These are phyloP conservation scores for Sebastes variabilis DNA, from an alignment of 2,797 vertebrate genomes.

Conservation along the genomic window DNA sequence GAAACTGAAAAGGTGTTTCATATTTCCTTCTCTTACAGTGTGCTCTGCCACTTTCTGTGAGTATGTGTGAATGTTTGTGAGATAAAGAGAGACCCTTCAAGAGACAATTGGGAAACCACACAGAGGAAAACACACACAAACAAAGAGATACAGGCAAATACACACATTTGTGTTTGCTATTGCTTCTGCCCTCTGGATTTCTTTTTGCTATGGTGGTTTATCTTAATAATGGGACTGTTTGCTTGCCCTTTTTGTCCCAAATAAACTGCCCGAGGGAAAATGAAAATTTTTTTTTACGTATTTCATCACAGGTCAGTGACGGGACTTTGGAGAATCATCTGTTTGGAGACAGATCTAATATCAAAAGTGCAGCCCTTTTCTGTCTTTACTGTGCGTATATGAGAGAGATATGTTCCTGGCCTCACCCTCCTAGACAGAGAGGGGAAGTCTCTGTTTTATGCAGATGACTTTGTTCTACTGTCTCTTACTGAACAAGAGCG, in stretches of 20 bases:
- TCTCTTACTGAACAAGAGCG: neutral
- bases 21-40: neutral
- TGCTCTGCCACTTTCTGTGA: neutral
- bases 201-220: slow-evolving; percentile 21
- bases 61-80: neutral
- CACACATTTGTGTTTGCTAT: slow-evolving; percentile 5
- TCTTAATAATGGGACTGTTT: slow-evolving; percentile 51
- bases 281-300: slow-evolving; percentile 7
- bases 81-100: neutral
- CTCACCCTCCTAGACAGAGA: neutral
- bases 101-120: neutral
- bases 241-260: slow-evolving; percentile 32
- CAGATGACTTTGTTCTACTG: neutral
- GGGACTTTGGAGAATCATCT: slow-evolving; percentile 24
- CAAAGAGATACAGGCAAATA: neutral
- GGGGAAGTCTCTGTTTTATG: neutral
- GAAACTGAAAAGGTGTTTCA: neutral
- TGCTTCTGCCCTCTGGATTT: slow-evolving; percentile 32
- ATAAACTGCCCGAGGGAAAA: slow-evolving; percentile 28
- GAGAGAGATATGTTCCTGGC: neutral
- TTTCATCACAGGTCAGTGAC: slow-evolving; percentile 33
- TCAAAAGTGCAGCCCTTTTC: neutral
- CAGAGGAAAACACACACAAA: neutral
- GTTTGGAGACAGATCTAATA: slow-evolving; percentile 23
- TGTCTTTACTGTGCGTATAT: neutral